A percentile compares a stretch with the other conserved stretches of the same genome.
Evolutionary conservation across 2,113 vertebrate species (phyloP).

Genomic region (Chloropsis hardwickii): DNA sequence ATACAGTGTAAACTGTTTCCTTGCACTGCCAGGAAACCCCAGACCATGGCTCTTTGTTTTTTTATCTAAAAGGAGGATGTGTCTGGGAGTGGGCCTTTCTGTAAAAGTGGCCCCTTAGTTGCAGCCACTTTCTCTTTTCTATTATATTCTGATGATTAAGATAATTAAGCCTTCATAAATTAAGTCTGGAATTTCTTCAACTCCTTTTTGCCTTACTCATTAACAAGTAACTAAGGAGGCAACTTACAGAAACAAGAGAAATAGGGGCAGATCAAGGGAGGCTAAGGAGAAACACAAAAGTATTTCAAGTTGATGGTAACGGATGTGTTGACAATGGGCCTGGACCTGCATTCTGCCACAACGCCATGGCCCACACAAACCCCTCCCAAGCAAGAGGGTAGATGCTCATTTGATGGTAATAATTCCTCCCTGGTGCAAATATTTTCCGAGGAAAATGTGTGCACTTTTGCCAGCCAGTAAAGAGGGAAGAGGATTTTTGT

Average conservation of each 20-base stretch:
- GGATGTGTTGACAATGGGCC: not conserved
- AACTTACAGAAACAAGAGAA: not conserved
- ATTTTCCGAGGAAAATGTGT: not conserved
- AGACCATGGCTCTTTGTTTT: not conserved
- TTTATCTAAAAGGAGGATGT: not conserved
- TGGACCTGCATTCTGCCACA: not conserved
- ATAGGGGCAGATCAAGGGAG: not conserved
- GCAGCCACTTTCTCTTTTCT: not conserved
- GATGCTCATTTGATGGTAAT: not conserved
- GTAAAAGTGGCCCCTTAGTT: not conserved
- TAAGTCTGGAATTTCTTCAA: not conserved
- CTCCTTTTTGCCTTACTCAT: not conserved
- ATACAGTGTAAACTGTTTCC: not conserved
- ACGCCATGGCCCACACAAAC: not conserved
- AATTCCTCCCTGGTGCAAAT: not conserved
- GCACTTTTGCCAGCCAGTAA: not conserved
- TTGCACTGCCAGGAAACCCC: not conserved
- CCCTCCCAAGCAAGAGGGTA: not conserved
- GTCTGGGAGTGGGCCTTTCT: not conserved
- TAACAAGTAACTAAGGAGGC: not conserved
- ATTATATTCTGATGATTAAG: not conserved
- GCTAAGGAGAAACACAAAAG: not conserved
- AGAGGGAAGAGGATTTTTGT: not conserved
- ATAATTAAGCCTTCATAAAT: not conserved
- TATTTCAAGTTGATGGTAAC: not conserved